These are phyloP conservation scores for Eidolon dupreanum DNA, from an alignment of 2,797 vertebrate species.

Conservation along the genomic window DNA sequence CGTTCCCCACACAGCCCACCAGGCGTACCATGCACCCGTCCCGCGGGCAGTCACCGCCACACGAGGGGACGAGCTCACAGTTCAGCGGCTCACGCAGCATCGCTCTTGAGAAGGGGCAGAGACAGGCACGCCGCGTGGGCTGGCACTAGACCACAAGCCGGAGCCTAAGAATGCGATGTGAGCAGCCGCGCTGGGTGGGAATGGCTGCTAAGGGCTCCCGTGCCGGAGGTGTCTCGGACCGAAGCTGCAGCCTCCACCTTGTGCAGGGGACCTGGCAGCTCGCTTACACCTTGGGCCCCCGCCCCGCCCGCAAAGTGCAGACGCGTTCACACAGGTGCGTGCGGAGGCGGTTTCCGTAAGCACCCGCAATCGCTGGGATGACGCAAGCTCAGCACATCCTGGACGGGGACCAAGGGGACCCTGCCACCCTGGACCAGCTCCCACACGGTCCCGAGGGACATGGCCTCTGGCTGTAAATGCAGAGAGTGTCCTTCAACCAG, in stretches of 20 bases:
- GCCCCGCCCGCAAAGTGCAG: not conserved
- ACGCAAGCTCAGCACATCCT: rapidly evolving
- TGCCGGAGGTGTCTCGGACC: rapidly evolving
- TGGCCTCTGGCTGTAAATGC: not conserved
- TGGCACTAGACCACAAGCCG: rapidly evolving
- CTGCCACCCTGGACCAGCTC: not conserved
- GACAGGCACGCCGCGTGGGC: not conserved
- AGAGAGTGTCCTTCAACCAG: no score
- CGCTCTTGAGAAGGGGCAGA: not conserved
- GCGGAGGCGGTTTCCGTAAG: not conserved
- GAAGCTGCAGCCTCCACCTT: not conserved
- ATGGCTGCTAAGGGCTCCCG: no score
- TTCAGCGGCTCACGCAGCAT: not conserved
- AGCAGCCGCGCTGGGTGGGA: rapidly evolving
- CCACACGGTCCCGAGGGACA: rapidly evolving
- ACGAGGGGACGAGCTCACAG: no score
- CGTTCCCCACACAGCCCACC: no score
- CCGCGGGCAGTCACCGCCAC: no score
- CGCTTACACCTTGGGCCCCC: not conserved
- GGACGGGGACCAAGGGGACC: no score
- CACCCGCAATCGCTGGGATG: rapidly evolving
- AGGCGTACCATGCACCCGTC: no score
- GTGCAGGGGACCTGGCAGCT: not conserved
- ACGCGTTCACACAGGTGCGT: not conserved
- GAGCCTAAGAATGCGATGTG: not conserved